A percentile compares a stretch with the other conserved stretches of the same genome.
Conservation (phyloP, 1,140 invertebrate species). For the Drosophila grimshawi region DNA sequence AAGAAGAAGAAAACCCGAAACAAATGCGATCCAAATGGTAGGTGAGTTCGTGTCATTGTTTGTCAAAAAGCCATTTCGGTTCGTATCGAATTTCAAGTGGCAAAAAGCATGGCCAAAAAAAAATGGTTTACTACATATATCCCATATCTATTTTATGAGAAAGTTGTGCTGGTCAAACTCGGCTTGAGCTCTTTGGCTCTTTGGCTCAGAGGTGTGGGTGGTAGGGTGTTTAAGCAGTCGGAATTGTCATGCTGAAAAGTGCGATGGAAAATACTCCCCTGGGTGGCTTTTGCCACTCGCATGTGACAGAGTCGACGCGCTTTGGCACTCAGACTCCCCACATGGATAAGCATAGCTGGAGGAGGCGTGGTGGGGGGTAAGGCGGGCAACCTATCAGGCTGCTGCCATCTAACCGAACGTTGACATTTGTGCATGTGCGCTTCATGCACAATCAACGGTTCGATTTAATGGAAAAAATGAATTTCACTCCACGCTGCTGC, state of each 20-base stretch:
- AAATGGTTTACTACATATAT: constrained; percentile 1
- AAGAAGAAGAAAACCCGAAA: constrained; percentile 31
- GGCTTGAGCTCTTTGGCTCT: constrained; percentile 7
- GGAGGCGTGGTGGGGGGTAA: background rate
- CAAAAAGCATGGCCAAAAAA: constrained; percentile 5
- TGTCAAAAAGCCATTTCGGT: constrained; percentile 80
- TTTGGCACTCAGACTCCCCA: constrained; percentile 48
- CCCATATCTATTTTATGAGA: background rate
- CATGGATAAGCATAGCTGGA: constrained; percentile 13
- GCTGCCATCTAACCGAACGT: constrained; percentile 74
- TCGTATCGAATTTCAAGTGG: constrained; percentile 68
- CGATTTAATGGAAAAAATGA: constrained; percentile 83
- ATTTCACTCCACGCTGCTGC: constrained; percentile 69
- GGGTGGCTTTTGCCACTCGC: constrained; percentile 34
- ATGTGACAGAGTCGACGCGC: constrained; percentile 49
- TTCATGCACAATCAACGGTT: constrained; percentile 79
- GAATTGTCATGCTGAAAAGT: constrained; percentile 13
- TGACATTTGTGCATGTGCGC: constrained; percentile 77
- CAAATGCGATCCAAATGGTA: constrained; percentile 47
- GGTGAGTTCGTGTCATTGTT: constrained; percentile 78
- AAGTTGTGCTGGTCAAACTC: constrained; percentile 25
- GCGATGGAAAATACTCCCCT: constrained; percentile 34
- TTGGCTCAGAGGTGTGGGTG: background rate
- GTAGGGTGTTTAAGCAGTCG: constrained; percentile 30
- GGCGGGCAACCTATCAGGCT: constrained; percentile 66